These are phyloP conservation scores for Mallotus villosus DNA, from an alignment of 2,797 vertebrate genomes.

Conservation along the genomic window DNA sequence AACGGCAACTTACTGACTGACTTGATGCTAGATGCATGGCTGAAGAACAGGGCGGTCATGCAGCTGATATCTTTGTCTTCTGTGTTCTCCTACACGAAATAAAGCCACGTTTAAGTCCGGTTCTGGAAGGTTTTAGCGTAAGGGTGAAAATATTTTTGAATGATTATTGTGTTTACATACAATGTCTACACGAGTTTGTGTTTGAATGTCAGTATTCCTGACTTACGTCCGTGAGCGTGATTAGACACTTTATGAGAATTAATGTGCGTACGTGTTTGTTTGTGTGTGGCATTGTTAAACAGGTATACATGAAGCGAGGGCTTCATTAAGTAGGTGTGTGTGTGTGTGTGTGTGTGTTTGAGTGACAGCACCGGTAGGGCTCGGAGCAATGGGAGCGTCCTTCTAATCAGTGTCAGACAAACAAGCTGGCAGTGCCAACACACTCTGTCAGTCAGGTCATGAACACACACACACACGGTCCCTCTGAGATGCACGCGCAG, in stretches of 20 bases:
- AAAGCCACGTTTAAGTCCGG: not conserved
- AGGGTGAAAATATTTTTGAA: not conserved
- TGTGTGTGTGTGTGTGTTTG: constrained; percentile 22
- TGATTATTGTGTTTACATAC: constrained; percentile 1
- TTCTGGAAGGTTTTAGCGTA: not conserved
- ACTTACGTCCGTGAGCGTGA: not conserved
- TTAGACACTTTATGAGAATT: not conserved
- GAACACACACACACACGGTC: constrained; percentile 11
- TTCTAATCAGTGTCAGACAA: constrained; percentile 23
- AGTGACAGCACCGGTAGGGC: constrained; percentile 64
- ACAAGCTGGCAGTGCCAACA: constrained; percentile 19
- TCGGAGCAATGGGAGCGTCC: constrained; percentile 55
- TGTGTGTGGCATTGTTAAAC: constrained; percentile 19
- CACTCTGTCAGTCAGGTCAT: not conserved
- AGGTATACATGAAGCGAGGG: constrained; percentile 46
- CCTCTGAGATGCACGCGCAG: too few relatives aligned
- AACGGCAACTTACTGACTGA: constrained; percentile 57
- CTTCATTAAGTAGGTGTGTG: constrained; percentile 61
- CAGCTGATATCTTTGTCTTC: not conserved
- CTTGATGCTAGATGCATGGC: constrained; percentile 42
- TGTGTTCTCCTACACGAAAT: not conserved
- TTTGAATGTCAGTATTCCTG: not conserved
- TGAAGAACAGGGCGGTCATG: not conserved
- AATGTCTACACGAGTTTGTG: not conserved
- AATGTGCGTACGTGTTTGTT: not conserved